Percentiles rank a stretch among this genome's conserved stretches.
Conservation (phyloP, 1,140 invertebrate species). For the Drosophila malerkotliana region DNA sequence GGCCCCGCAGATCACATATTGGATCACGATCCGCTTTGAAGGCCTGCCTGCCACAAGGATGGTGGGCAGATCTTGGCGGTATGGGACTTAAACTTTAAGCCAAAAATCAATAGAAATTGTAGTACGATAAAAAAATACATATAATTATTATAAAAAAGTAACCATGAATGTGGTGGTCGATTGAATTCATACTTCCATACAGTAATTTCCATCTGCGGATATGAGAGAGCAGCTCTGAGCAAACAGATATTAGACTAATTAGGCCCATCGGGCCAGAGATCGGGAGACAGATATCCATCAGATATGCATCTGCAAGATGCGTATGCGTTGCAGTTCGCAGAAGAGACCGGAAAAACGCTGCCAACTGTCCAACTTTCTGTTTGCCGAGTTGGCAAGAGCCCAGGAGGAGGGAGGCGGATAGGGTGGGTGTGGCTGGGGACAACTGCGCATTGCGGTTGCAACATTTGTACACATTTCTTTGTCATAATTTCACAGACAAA, state of each 20-base stretch:
- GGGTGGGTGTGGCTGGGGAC: conserved; percentile 36
- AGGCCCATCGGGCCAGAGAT: conserved; percentile 31
- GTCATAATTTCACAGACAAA: conserved; percentile 24
- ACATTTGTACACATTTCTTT: conserved; percentile 64
- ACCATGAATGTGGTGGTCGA: neutral
- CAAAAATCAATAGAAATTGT: too few species aligned
- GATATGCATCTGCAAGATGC: conserved; percentile 10
- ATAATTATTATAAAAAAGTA: neutral
- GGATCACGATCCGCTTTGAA: neutral
- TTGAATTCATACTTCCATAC: neutral
- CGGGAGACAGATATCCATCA: conserved; percentile 22
- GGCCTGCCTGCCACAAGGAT: conserved; percentile 5
- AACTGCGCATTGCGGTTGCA: conserved; percentile 79
- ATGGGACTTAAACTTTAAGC: too few species aligned
- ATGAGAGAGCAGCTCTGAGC: conserved; percentile 46
- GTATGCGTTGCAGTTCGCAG: conserved; percentile 27
- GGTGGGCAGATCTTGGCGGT: neutral
- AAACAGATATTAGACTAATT: conserved; percentile 68
- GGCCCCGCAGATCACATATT: conserved; percentile 17
- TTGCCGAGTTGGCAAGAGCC: conserved; percentile 29
- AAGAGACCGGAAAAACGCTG: conserved; percentile 71
- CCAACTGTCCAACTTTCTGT: conserved; percentile 33
- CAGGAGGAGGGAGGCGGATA: too few species aligned
- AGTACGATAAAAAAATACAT: neutral
- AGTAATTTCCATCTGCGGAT: conserved; percentile 44